Evolutionary conservation across 2,888 invertebrate species (phyloP).

Genomic region (Cataglyphis rosenhaueri): DNA sequence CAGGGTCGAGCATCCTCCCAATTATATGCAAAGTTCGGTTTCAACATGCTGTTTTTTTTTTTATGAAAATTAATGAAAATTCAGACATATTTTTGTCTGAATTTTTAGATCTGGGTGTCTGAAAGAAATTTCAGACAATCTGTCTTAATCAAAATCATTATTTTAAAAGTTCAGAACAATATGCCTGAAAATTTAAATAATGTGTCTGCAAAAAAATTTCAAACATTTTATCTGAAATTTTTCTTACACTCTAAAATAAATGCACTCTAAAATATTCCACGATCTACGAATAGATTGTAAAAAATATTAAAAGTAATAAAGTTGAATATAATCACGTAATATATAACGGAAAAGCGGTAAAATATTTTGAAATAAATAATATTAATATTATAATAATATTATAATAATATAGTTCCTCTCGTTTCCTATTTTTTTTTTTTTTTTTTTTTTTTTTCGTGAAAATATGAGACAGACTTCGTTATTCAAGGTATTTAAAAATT

Average conservation of each 20-base stretch:
- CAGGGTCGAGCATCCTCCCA: not conserved
- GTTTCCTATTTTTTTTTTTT: not conserved
- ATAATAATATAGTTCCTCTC: not conserved
- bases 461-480: not conserved
- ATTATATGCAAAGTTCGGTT: constrained; percentile 31
- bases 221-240: too few species aligned
- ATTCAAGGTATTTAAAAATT: not conserved
- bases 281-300: not conserved
- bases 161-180: too few species aligned
- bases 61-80: constrained; percentile 1
- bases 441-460: not conserved
- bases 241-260: not conserved
- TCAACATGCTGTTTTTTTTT: not conserved
- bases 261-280: not conserved
- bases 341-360: not conserved
- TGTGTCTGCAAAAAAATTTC: too few species aligned
- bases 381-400: not conserved
- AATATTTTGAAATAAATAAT: not conserved
- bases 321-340: not conserved
- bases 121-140: too few species aligned
- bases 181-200: too few species aligned
- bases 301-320: not conserved
- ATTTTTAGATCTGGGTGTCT: too few species aligned
- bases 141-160: too few species aligned
- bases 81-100: too few species aligned